Base-by-base conservation (phyloP, 2,888 invertebrate genomes). In the Antheraea yamamai region DNA sequence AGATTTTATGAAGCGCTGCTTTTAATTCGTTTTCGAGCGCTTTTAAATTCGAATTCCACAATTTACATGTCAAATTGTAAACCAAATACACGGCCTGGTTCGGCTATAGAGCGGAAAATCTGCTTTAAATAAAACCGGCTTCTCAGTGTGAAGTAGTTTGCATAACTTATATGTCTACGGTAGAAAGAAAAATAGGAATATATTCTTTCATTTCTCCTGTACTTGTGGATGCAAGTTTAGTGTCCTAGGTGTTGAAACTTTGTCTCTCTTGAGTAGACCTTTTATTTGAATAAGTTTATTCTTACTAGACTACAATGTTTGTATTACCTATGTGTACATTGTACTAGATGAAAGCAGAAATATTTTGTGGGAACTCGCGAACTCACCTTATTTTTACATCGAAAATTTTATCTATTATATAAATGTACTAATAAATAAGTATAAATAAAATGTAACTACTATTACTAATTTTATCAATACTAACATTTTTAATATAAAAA, bases 1-100 rank as follows among this genome's bases (percentile, higher is more conserved):
- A 86, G 87, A 88, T 87, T 88, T 88, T 84, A 89, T 89, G 85
- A 88, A 86, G 84, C 84, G 83, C 81, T 79, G 82, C 82, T 83
- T 89, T 87, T 89, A 87, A 88, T 89, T 90, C 84, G 83, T 83
- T 85, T 87, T 83, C 78, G 80, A 86, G 83, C 86, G 88, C 88
- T 87, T 86, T 88, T 85, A 86, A 89, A 88, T 86, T 85, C 87
- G 85, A 86, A 87, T 83, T 85, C 84, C 83, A 84, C 86, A 87
- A 90, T 91, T 91, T 90, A 89, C 91, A 91, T 91, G 88, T 86
- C 89, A 91, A 91, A 91, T 91, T 91, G 87, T 87, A 88, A 90
- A 88, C 85, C 87, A 90, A 91, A 91, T 88, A 89, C 84, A 87
- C 84, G 82, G 81, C 83, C 75, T 80, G 79, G 79, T 80, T 84